These are phyloP conservation scores for Lepus townsendii DNA, from an alignment of 2,797 vertebrate genomes.

Conservation along the genomic window DNA sequence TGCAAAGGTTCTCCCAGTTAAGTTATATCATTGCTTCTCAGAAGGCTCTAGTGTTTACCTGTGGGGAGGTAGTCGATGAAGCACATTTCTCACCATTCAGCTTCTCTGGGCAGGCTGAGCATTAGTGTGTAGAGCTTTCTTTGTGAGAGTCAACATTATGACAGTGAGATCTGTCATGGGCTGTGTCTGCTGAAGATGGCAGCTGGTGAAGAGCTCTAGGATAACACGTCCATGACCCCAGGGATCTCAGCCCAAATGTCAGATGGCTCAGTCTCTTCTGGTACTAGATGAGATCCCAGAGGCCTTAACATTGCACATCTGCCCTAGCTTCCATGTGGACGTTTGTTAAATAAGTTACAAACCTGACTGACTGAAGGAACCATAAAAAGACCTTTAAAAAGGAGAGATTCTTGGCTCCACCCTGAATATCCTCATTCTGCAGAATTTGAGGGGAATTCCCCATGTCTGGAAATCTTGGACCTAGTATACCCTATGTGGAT, in stretches of 20 bases:
- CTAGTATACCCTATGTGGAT: not conserved
- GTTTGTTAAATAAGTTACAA: not conserved
- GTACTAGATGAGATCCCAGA: not conserved
- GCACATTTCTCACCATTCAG: slow-evolving; percentile 28
- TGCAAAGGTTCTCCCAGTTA: not conserved
- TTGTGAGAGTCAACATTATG: not conserved
- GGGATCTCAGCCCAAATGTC: not conserved
- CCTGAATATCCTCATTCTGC: slow-evolving; percentile 8
- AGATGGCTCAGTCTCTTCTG: not conserved
- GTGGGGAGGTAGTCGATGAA: not conserved
- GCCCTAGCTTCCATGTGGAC: not conserved
- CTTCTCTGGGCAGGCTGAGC: not conserved
- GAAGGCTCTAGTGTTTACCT: not conserved
- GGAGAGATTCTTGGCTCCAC: not conserved
- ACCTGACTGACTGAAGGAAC: not conserved
- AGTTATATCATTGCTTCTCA: not conserved
- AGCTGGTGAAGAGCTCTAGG: not conserved
- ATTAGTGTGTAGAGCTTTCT: not conserved
- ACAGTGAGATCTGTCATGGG: not conserved
- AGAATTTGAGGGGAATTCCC: not conserved
- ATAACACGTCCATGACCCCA: not conserved
- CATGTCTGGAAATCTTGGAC: not conserved
- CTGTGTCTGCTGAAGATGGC: not conserved
- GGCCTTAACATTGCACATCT: not conserved
- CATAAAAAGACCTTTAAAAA: not conserved